phyloP scores from a whole-genome alignment of 1,140 invertebrate species.

The Venustaconcha ellipsiformis region DNA sequence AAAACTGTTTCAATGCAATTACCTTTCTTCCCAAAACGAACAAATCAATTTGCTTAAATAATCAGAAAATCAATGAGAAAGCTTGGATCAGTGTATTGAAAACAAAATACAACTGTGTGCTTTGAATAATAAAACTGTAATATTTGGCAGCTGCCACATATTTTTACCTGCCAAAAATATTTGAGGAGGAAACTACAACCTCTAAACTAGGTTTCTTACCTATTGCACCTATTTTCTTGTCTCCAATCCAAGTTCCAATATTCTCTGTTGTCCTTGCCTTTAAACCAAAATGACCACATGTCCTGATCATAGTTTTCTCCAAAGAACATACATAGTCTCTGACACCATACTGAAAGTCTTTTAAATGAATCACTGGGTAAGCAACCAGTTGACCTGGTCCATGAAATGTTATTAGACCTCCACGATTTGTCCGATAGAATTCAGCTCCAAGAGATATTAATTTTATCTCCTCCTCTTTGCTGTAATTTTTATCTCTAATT shows the following conservation, averaged over 20 bases:
- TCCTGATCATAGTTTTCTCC: constrained; percentile 86
- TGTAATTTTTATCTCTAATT: constrained; percentile 82
- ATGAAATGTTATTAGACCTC: constrained; percentile 98
- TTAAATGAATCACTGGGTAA: constrained; percentile 93
- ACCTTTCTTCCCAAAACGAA: too few relatives aligned
- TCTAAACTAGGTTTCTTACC: constrained; percentile 64
- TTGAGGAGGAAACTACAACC: background rate
- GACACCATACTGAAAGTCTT: constrained; percentile 77
- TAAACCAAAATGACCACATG: constrained; percentile 80
- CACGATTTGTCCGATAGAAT: constrained; percentile 87
- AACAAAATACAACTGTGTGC: too few relatives aligned
- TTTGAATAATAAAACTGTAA: too few relatives aligned
- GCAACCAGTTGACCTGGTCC: constrained; percentile 97
- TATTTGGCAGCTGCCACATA: too few relatives aligned
- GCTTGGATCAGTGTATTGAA: too few relatives aligned
- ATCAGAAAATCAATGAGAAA: too few relatives aligned
- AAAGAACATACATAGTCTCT: constrained; percentile 87
- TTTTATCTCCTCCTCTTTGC: constrained; percentile 76
- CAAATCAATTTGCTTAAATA: too few relatives aligned
- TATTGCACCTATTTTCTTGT: constrained; percentile 76
- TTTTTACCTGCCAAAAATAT: too few relatives aligned
- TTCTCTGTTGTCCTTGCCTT: constrained; percentile 78
- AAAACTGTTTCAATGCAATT: too few relatives aligned
- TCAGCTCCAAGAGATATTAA: constrained; percentile 82
- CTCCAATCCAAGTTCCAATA: constrained; percentile 78